Evolutionary conservation across 2,113 vertebrate species (phyloP), one percentile per base, ranked within the genome.

Genomic region (Paradoxurus hermaphroditus): DNA sequence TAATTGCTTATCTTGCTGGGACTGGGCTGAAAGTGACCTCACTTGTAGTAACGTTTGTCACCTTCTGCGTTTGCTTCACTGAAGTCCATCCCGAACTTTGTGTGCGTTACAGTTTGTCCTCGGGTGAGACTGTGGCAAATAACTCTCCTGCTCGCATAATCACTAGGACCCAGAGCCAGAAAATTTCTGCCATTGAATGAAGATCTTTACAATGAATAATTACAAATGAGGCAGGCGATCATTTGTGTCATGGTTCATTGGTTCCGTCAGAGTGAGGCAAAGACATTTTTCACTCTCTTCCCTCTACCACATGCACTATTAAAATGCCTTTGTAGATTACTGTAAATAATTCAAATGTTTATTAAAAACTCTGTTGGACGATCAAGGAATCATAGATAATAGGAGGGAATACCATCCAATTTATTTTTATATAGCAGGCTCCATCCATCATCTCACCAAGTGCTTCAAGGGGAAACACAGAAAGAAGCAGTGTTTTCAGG

Each of bases 301-400:
- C n/a, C 44, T 94, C 86, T 96, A 94, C 94, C 56, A 84, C 84
- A 77, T 82, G 86, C 63, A 83, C 68, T 96, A 89, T 96, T 98
- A 87, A 98, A 96, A 97, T 86, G 49, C 6, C 86, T 97, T 93
- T 63, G 94, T 75, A 96, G 86, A 97, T 89, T 96, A 96, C 46
- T 77, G 96, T 97, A 97, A 98, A 97, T 98, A 98, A 98, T 97
- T 97, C 92, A 95, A 91, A 97, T 94, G 89, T 97, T 98, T 97
- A 97, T 98, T 97, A 95, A 95, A 97, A 97, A 75, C 96, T 97
- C 91, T 97, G 97, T 92, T 70, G 91, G 90, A 96, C 46, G 67
- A 97, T 87, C 94, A 97, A 94, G 94, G 91, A 75, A 90, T 96
- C 92, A 94, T 90, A 81, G 91, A 97, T 94, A 97, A 96, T 96